These are phyloP conservation scores for Panagrolaimus sp. DNA, from an alignment of 1,140 invertebrate species.

Conservation along the genomic window DNA sequence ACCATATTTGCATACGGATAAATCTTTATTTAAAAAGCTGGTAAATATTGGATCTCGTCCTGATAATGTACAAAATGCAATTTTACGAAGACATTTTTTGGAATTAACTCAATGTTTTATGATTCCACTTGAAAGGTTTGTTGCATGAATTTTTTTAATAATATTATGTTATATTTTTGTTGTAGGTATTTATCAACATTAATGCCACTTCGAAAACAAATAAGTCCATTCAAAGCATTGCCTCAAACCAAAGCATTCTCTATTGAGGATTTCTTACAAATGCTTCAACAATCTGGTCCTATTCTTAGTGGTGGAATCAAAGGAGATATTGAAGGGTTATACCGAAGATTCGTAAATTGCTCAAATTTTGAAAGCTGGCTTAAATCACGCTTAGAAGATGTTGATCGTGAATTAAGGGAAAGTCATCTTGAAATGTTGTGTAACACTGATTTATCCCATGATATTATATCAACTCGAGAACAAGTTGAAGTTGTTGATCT, in stretches of 20 bases:
- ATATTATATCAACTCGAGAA: constrained; percentile 36
- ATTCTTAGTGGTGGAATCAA: constrained; percentile 84
- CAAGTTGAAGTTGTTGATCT: constrained; percentile 57
- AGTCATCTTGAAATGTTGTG: constrained; percentile 53
- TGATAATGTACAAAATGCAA: constrained; percentile 79
- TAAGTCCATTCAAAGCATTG: constrained; percentile 88
- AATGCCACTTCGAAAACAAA: constrained; percentile 93
- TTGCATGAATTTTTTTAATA: constrained; percentile 22
- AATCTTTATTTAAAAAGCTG: constrained; percentile 78
- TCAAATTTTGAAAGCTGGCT: constrained; percentile 57
- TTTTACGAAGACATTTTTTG: constrained; percentile 79
- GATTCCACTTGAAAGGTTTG: constrained; percentile 73
- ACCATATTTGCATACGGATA: constrained; percentile 86
- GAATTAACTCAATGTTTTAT: constrained; percentile 97
- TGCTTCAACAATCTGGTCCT: constrained; percentile 78
- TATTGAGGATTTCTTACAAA: constrained; percentile 84
- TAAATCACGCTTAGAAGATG: constrained; percentile 37
- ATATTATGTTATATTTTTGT: constrained; percentile 21
- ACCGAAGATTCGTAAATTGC: constrained; percentile 45
- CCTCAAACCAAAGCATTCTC: constrained; percentile 86
- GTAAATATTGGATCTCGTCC: constrained; percentile 67
- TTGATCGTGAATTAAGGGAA: constrained; percentile 43
- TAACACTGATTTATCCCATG: constrained; percentile 42
- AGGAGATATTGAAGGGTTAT: constrained; percentile 80
- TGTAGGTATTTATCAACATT: constrained; percentile 86